Evolutionary conservation across 2,888 invertebrate genomes (phyloP), one percentile per base, ranked within the genome.

Genomic region (Pristionchus exspectatus): DNA sequence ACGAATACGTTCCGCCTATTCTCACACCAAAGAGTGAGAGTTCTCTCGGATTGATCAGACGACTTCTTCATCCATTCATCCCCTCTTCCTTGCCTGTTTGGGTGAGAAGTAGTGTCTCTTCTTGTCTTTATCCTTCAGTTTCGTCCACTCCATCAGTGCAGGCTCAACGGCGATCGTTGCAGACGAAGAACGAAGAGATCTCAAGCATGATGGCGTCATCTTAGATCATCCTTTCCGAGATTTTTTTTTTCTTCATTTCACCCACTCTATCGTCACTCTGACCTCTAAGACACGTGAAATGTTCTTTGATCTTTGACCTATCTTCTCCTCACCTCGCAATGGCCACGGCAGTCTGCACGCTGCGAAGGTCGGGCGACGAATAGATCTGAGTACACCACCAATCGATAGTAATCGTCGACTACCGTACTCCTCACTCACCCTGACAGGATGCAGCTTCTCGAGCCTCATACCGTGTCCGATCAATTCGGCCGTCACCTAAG

Each of bases 311-410:
- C 69, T 16, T 27, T 54, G 30, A 50, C 50, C 4, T 44, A 38
- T 21, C 18, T 7, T 5, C 4, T n/a, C 10, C 44, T 30, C 24
- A 88, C 89, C 83, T 72, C n/a, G 74, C 74, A 24, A 88, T 54
- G n/a, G 81, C 81, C 16, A 38, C 50, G 5, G 89, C 89, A 81
- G 81, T 89, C 83, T 89, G 89, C 83, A 89, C 89, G n/a, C 83
- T 44, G 83, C 89, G 83, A 9, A 89, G 81, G 10, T 89, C 89
- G 27, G 89, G 89, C 12, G 63, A 38, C 5, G 72, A 89, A 44
- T 30, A 59, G 63, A 89, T 89, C 89, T 89, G 66, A 38, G 38
- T 14, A 59, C 84, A 85, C 33, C 33, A 85, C 21, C 16, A 30
- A 30, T 59, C 59, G 59, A 5, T 59, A 38, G 38, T 72, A 72